phyloP scores from a whole-genome alignment of 2,113 vertebrate species.

The Dipodomys merriami region DNA sequence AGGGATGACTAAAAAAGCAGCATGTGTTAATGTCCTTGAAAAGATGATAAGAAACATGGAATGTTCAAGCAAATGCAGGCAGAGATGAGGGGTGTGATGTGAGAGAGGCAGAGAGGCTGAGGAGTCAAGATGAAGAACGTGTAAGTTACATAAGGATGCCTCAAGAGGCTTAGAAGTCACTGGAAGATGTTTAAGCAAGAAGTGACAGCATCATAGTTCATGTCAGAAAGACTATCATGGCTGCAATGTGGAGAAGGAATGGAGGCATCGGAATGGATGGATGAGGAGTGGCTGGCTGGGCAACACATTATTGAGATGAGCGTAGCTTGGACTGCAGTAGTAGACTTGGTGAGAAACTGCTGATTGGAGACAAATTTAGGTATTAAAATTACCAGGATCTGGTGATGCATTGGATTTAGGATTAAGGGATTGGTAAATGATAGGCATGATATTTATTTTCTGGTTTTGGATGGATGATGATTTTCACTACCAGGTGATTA shows the following conservation, averaged over 20 bases:
- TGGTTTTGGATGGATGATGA: not conserved
- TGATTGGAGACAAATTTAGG: not conserved
- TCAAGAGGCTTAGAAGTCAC: not conserved
- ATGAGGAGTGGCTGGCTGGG: accelerated
- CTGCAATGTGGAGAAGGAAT: not conserved
- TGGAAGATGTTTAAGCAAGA: not conserved
- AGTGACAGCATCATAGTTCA: too few species aligned
- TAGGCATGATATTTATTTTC: not conserved
- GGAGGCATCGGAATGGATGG: accelerated
- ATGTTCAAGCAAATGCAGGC: not conserved
- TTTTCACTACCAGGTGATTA: not conserved
- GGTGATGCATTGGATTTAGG: not conserved
- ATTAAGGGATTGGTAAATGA: too few species aligned
- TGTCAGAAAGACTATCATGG: not conserved
- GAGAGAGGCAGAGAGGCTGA: not conserved
- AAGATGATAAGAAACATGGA: not conserved
- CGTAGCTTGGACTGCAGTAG: not conserved
- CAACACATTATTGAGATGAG: not conserved
- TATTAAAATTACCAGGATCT: not conserved
- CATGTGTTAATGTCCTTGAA: not conserved
- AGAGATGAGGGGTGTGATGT: accelerated
- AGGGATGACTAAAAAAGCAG: not conserved
- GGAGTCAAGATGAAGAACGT: not conserved
- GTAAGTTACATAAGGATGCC: not conserved
- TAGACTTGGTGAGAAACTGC: not conserved